These are phyloP conservation scores for Medauroidea extradentata DNA, from an alignment of 1,140 invertebrate species.

Conservation along the genomic window DNA sequence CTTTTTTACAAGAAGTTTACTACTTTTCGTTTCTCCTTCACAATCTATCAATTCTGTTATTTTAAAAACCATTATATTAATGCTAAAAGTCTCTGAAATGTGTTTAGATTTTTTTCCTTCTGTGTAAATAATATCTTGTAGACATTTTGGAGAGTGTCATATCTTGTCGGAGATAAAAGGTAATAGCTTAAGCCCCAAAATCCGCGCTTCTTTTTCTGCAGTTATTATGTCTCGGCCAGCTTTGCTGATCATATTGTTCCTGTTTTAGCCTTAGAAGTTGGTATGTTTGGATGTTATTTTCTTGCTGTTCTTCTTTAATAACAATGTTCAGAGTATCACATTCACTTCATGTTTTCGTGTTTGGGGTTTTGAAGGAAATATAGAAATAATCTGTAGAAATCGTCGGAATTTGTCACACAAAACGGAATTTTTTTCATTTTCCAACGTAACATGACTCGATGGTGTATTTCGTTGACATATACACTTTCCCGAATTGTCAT, in stretches of 20 bases:
- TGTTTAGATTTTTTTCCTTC: too few relatives aligned
- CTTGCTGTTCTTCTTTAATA: not conserved
- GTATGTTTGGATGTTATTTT: not conserved
- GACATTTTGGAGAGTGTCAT: constrained; percentile 2
- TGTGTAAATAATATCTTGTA: constrained; percentile 13
- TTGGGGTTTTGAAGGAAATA: constrained; percentile 2
- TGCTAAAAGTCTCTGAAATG: too few relatives aligned
- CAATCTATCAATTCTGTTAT: too few relatives aligned
- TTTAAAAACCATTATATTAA: too few relatives aligned
- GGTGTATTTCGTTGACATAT: constrained; percentile 11
- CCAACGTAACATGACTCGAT: constrained; percentile 1
- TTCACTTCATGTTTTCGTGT: constrained; percentile 1
- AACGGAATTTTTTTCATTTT: not conserved
- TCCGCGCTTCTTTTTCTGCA: not conserved
- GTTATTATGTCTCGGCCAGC: not conserved
- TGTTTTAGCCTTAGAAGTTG: not conserved
- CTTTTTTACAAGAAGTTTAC: too few relatives aligned
- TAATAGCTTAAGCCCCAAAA: not conserved
- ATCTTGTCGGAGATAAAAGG: constrained; percentile 12
- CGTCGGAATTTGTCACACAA: not conserved
- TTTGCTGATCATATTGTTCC: not conserved
- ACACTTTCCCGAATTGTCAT: not conserved
- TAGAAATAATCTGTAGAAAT: constrained; percentile 1
- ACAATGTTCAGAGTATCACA: not conserved
- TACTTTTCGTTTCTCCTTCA: too few relatives aligned